Evolutionary conservation across 2,888 invertebrate species (phyloP).

Genomic region (Drosophila cracens): DNA sequence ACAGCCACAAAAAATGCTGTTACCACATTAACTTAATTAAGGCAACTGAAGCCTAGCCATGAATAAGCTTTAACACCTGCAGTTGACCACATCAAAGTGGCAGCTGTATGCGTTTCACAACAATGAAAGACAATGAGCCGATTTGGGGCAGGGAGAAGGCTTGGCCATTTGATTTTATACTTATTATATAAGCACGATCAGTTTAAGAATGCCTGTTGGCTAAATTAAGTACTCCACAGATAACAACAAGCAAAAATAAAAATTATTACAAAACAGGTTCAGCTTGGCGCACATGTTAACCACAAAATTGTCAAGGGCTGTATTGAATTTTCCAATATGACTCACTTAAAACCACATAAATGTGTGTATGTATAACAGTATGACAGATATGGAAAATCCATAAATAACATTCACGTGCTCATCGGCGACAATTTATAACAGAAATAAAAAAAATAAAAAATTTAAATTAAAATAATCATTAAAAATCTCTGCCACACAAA

Average conservation of each 20-base stretch:
- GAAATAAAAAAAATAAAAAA: slow-evolving; percentile 8
- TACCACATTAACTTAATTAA: slow-evolving; percentile 42
- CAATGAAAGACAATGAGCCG: slow-evolving; percentile 9
- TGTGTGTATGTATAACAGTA: background rate
- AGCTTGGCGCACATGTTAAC: slow-evolving; percentile 26
- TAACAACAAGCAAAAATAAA: background rate
- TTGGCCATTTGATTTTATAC: slow-evolving; percentile 11
- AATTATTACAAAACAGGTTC: slow-evolving; percentile 49
- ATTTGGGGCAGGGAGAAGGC: slow-evolving; percentile 19
- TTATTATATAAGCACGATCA: slow-evolving; percentile 3
- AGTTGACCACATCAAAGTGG: slow-evolving; percentile 36
- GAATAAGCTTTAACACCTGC: slow-evolving; percentile 48
- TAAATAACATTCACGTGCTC: slow-evolving; percentile 10
- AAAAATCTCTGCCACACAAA: slow-evolving; percentile 9
- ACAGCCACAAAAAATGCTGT: slow-evolving; percentile 21
- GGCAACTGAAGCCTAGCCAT: slow-evolving; percentile 7
- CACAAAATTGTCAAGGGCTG: slow-evolving; percentile 33
- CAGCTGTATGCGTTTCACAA: background rate
- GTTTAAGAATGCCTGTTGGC: slow-evolving; percentile 8
- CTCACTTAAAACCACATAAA: slow-evolving; percentile 20
- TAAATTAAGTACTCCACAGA: slow-evolving; percentile 36
- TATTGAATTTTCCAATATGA: slow-evolving; percentile 36
- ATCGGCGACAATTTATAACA: slow-evolving; percentile 5
- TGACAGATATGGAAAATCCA: slow-evolving; percentile 3
- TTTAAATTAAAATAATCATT: slow-evolving; percentile 25